Percentiles rank a stretch among this genome's conserved stretches.
Evolutionary conservation across 2,113 vertebrate species (phyloP).

Genomic region (Scophthalmus maximus): DNA sequence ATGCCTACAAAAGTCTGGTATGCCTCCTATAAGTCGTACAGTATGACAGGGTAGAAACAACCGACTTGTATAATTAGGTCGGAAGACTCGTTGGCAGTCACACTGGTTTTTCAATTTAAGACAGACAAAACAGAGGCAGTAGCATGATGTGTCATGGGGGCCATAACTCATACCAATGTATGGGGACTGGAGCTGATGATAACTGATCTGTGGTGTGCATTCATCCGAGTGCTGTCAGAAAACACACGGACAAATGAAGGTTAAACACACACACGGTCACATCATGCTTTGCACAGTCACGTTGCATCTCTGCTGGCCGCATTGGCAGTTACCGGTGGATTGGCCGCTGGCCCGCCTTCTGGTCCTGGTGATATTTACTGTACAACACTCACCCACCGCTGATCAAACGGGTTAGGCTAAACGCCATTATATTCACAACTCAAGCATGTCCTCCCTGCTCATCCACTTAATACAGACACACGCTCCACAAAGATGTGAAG

Average conservation of each 20-base stretch:
- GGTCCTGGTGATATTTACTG: conserved; percentile 50
- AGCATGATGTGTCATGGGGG: no score
- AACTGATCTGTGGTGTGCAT: no score
- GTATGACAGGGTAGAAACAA: not conserved
- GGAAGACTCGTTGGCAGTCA: not conserved
- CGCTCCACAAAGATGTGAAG: not conserved
- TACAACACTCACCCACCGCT: conserved; percentile 28
- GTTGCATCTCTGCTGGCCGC: no score
- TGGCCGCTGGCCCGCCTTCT: conserved; percentile 38
- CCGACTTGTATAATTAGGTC: not conserved
- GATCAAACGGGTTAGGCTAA: conserved; percentile 19
- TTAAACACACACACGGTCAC: not conserved
- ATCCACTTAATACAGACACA: not conserved
- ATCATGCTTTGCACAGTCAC: conserved; percentile 9
- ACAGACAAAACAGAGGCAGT: no score
- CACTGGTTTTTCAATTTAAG: no score
- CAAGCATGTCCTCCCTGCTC: not conserved
- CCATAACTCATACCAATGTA: no score
- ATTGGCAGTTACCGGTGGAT: conserved; percentile 29
- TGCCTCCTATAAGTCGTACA: not conserved
- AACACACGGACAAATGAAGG: no score
- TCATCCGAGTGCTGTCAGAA: no score
- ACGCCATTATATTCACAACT: no score
- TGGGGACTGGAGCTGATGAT: no score
- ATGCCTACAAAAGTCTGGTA: not conserved